These are phyloP conservation scores for Biston stratarius DNA, from an alignment of 2,888 invertebrate species.

Conservation along the genomic window DNA sequence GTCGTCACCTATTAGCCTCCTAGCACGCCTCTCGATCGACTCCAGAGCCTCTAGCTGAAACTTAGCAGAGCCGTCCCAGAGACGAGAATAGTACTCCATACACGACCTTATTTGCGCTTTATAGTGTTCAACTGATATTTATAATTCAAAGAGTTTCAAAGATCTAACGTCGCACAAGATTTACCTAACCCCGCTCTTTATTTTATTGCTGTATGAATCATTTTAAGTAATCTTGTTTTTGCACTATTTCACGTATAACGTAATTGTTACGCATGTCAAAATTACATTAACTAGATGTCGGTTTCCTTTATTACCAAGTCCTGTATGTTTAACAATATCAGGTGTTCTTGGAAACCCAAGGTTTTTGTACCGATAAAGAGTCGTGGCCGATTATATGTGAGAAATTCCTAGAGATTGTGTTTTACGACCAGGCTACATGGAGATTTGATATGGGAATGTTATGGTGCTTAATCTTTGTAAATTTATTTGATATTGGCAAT, in stretches of 20 bases:
- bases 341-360: conserved; percentile 41
- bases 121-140: too few species aligned
- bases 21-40: too few species aligned
- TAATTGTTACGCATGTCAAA: conserved; percentile 39
- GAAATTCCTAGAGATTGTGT: conserved; percentile 32
- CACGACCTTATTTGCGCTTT: too few species aligned
- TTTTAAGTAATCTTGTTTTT: background rate
- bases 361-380: conserved; percentile 38
- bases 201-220: background rate
- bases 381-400: conserved; percentile 40
- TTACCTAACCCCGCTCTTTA: too few species aligned
- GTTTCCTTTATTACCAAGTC: conserved; percentile 44
- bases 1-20: too few species aligned
- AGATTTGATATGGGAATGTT: conserved; percentile 18
- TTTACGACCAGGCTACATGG: conserved; percentile 13
- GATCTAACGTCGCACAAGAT: too few species aligned
- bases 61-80: too few species aligned
- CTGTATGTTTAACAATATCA: conserved; percentile 39
- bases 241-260: conserved; percentile 14
- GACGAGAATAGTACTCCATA: too few species aligned
- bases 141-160: too few species aligned
- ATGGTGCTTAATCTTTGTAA: background rate
- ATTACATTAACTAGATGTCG: conserved; percentile 38
- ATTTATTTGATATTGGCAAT: background rate
- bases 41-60: too few species aligned